Percentiles rank a stretch among this genome's conserved stretches.
phyloP scores from a whole-genome alignment of 2,888 invertebrate genomes.

The Desoria tigrina region DNA sequence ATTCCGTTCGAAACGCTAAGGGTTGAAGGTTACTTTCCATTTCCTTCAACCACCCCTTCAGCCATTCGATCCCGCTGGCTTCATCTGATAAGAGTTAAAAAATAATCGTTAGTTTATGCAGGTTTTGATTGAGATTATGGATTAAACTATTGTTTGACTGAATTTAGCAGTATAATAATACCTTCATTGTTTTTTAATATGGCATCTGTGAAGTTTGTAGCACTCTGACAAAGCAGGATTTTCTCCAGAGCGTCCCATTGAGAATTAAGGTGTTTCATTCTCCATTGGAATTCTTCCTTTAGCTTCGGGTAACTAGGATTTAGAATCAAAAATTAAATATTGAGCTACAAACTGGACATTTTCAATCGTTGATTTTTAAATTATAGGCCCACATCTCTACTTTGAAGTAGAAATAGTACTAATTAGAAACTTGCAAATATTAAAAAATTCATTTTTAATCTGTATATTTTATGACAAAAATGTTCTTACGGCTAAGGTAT shows the following conservation, averaged over 20 bases:
- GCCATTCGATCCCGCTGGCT: constrained; percentile 49
- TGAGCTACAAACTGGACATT: not conserved
- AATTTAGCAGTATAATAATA: constrained; percentile 5
- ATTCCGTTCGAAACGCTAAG: constrained; percentile 48
- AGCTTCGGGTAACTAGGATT: constrained; percentile 43
- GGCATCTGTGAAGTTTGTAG: constrained; percentile 8
- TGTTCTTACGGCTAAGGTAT: too few relatives aligned
- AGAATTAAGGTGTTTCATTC: constrained; percentile 51
- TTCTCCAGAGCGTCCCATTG: constrained; percentile 53
- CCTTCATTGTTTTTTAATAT: constrained; percentile 5
- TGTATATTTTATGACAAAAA: too few relatives aligned
- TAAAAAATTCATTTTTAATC: too few relatives aligned
- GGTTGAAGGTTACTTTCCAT: constrained; percentile 53
- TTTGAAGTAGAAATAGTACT: too few relatives aligned
- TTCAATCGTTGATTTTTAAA: too few relatives aligned
- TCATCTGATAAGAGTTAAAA: constrained; percentile 26
- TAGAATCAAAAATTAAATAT: not conserved
- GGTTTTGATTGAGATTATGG: not conserved
- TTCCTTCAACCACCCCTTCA: constrained; percentile 49
- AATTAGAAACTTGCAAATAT: too few relatives aligned
- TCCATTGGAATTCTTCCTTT: constrained; percentile 53
- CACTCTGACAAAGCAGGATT: constrained; percentile 44
- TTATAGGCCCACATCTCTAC: too few relatives aligned
- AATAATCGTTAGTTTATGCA: not conserved
- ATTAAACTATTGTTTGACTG: not conserved